Evolutionary conservation across 2,888 invertebrate species (phyloP).

Genomic region (Sminthurides aquaticus): DNA sequence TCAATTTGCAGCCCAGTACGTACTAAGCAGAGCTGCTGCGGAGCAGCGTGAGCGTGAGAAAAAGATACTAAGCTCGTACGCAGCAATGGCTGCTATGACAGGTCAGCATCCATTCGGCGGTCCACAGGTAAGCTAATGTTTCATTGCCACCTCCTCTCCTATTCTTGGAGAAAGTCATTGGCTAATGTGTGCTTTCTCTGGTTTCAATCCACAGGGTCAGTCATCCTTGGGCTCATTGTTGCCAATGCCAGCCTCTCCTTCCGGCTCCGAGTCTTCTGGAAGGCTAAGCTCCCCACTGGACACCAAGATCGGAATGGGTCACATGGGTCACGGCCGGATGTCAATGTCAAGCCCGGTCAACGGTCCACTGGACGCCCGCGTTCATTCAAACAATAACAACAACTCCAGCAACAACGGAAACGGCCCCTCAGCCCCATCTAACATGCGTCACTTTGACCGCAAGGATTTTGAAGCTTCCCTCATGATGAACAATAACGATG

Average conservation of each 20-base stretch:
- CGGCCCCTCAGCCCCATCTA: constrained; percentile 30
- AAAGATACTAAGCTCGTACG: constrained; percentile 53
- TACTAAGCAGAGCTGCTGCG: constrained; percentile 80
- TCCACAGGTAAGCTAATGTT: background rate
- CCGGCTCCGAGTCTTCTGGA: constrained; percentile 43
- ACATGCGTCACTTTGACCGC: constrained; percentile 9
- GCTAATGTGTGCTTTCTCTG: no score
- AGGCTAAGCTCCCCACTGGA: constrained; percentile 41
- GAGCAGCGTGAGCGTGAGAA: constrained; percentile 77
- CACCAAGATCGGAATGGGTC: constrained; percentile 35
- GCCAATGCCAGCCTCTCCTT: constrained; percentile 42
- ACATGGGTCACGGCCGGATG: constrained; percentile 39
- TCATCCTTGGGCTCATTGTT: constrained; percentile 34
- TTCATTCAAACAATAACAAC: constrained; percentile 28
- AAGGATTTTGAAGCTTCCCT: constrained; percentile 17
- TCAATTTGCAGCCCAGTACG: constrained; percentile 90
- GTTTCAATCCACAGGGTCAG: constrained; percentile 27
- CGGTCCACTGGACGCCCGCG: constrained; percentile 40
- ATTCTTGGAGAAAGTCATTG: no score
- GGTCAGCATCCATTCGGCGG: constrained; percentile 45
- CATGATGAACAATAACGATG: constrained; percentile 19
- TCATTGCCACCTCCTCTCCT: background rate
- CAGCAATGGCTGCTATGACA: constrained; percentile 48
- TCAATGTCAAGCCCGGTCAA: constrained; percentile 40
- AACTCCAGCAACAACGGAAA: constrained; percentile 20